Evolutionary conservation across 1,140 invertebrate genomes (phyloP).

Genomic region (Leptonema lineaticorne): DNA sequence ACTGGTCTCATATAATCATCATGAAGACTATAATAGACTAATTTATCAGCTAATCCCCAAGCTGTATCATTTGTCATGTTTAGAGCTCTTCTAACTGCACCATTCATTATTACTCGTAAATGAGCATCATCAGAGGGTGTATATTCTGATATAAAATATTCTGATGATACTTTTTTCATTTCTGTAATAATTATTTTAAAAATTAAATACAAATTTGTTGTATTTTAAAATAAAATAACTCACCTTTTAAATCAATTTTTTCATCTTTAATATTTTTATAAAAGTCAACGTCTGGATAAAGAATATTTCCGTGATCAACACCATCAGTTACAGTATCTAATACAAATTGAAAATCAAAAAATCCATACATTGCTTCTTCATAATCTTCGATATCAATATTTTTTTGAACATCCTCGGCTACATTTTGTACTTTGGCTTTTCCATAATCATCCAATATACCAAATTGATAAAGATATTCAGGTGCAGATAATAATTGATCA

Average conservation of each 20-base stretch:
- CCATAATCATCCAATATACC: conserved; percentile 65
- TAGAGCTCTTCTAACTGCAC: conserved; percentile 64
- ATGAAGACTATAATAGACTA: conserved; percentile 62
- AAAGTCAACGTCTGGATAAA: too few relatives aligned
- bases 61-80: conserved; percentile 60
- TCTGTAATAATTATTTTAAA: too few relatives aligned
- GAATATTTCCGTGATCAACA: conserved; percentile 43
- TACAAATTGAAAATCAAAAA: conserved; percentile 60
- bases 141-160: too few relatives aligned
- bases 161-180: too few relatives aligned
- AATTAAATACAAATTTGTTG: too few relatives aligned
- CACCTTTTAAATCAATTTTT: neutral
- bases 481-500: conserved; percentile 79
- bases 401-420: conserved; percentile 54
- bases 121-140: too few relatives aligned
- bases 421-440: conserved; percentile 55
- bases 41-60: conserved; percentile 61
- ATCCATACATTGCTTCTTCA: conserved; percentile 61
- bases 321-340: neutral
- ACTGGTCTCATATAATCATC: conserved; percentile 86
- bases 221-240: conserved; percentile 35
- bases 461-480: conserved; percentile 65
- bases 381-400: conserved; percentile 59
- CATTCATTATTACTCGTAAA: conserved; percentile 68
- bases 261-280: conserved; percentile 34